Base-by-base conservation (phyloP, 2,888 invertebrate species). In the Hyposoter didymator region DNA sequence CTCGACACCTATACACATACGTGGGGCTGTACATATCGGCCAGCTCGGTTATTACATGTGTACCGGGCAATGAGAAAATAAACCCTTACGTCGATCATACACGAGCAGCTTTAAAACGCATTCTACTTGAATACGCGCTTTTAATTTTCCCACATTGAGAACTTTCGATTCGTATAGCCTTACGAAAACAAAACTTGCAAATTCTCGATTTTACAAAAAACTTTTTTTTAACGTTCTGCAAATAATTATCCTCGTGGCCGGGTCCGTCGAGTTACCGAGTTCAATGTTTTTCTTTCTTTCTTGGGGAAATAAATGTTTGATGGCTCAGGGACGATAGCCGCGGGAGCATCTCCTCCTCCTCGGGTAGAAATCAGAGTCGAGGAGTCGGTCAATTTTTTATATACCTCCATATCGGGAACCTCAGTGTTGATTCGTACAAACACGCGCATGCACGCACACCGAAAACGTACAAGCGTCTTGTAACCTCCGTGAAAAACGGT, bases 51-150 rank as follows among this genome's bases (percentile, higher is more conserved):
- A 39, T 28, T 78, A 74, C 67, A 70, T 59, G 76, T 62, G 81
- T 81, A 84, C 59, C 75, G 75, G 78, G 59, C 72, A 69, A 78
- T 74, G 64, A 45, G 76, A 81, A 72, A 72, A 76, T 70, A 80
- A 86, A 72, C 83, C 82, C 82, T 74, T 84, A 87, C 86, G 86
- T 82, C 49, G 78, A 78, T 84, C 84, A 82, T 79, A 81, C 83
- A 87, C 86, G 79, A 82, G 82, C 64, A 82, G 82, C 64, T 43
- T 47, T 19, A 47, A 19, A 55, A 28, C 67, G 12, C 76, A 75
- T 55, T 59, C 28, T 45, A 39, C 43, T 45, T 66, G 19, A n/a
- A 52, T 22, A 5, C 22, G 1, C 43, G 49, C 22, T 19, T 12
- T 28, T n/a, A 47, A 64, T 66, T 75, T 35, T 52, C 22, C 0